Evolutionary conservation across 2,113 vertebrate genomes (phyloP), one percentile per base, ranked within the genome.

Genomic region (Etia nguti): DNA sequence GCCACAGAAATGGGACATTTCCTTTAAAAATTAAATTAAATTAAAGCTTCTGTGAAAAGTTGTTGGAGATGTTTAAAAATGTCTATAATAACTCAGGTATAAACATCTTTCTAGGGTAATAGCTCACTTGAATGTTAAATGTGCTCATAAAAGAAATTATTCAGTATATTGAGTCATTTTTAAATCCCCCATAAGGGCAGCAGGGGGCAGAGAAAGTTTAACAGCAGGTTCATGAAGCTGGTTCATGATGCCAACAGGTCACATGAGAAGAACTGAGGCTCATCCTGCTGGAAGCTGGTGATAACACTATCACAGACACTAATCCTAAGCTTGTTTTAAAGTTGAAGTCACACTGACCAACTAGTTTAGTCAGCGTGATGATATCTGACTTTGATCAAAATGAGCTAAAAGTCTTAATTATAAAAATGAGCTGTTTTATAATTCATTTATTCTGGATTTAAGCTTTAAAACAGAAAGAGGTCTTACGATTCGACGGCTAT

Each of bases 131-230:
- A 50, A 77, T 48, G 16, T 31, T 77, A 70, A 16, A 70, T 24
- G 4, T 0, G 3, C 26, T 24, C 18, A 60, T 56, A 12, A 20
- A 79, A 79, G 26, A 48, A 13, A 11, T 18, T 2, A 3, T 9
- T 46, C 3, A 29, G 13, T 56, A 20, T 11, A 22, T 55, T 15
- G 10, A 20, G 16, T 62, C 3, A 0, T 48, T 31, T 24, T 83
- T 0, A 20, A 62, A 59, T 81, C 22, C 79, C 55, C 18, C 22
- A 22, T 8, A 2, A n/a, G 59, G 55, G 22, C 90, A 93, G 83
- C 41, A 92, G 91, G 85, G 83, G 81, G 88, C 88, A 89, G 68
- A 84, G 4, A 36, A 48, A 6, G 65, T 83, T 89, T 29, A 55
- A 57, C 31, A 70, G 11, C 34, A 50, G 34, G 60, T 38, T 65